Percentiles rank a stretch among this genome's conserved stretches.
Evolutionary conservation across 2,797 vertebrate species (phyloP).

Genomic region (Coreius guichenoti): DNA sequence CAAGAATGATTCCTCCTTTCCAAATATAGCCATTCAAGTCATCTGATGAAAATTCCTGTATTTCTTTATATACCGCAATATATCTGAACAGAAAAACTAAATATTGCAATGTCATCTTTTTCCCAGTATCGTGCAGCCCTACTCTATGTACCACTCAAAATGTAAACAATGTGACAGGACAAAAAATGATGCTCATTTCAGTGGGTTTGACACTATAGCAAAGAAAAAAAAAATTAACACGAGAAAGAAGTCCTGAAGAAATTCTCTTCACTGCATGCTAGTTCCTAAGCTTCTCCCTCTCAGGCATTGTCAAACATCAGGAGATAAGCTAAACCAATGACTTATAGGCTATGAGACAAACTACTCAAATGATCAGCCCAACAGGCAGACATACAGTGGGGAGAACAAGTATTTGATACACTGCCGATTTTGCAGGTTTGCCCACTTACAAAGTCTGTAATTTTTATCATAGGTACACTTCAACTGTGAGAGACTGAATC

Average conservation of each 20-base stretch:
- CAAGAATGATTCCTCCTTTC: too few relatives aligned
- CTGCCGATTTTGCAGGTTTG: too few relatives aligned
- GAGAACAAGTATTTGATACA: too few relatives aligned
- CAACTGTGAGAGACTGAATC: too few relatives aligned
- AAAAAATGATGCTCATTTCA: neutral
- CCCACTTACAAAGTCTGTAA: too few relatives aligned
- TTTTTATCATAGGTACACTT: too few relatives aligned
- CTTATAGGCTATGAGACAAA: conserved; percentile 15
- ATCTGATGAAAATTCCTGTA: too few relatives aligned
- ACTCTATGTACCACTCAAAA: neutral
- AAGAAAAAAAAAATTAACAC: neutral
- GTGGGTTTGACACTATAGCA: neutral
- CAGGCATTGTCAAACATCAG: conserved; percentile 18
- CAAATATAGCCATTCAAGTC: too few relatives aligned
- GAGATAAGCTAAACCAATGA: conserved; percentile 29
- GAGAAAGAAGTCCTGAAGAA: neutral
- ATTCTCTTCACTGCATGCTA: neutral
- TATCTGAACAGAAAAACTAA: neutral
- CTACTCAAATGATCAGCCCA: conserved; percentile 22
- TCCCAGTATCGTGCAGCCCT: neutral
- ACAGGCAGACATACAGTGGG: conserved; percentile 8
- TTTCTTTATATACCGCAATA: too few relatives aligned
- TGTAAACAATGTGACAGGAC: neutral
- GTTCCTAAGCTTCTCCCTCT: conserved; percentile 11
- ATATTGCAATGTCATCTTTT: neutral